A percentile compares a stretch with the other conserved stretches of the same genome.
Conservation (phyloP, 1,140 invertebrate genomes). For the Lepidostoma basale region DNA sequence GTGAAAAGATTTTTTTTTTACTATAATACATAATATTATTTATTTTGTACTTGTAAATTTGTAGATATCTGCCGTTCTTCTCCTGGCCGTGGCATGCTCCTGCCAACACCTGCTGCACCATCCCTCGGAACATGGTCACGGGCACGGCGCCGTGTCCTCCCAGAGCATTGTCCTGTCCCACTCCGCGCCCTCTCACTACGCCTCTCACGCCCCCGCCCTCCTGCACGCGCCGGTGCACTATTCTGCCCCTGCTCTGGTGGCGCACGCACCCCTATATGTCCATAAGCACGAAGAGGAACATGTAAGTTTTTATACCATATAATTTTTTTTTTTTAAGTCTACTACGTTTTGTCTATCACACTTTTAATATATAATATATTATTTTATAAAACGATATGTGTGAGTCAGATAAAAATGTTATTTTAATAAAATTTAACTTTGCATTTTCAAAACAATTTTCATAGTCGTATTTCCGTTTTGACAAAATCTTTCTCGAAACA, state of each 20-base stretch:
- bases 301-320: not conserved
- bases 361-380: not conserved
- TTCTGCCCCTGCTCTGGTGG: not conserved
- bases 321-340: not conserved
- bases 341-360: not conserved
- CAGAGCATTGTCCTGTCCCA: not conserved
- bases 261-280: not conserved
- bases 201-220: too few relatives aligned
- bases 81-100: conserved; percentile 15
- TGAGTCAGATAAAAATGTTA: not conserved
- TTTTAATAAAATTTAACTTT: too few relatives aligned
- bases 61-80: too few relatives aligned
- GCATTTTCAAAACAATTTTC: too few relatives aligned
- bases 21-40: too few relatives aligned
- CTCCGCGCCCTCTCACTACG: too few relatives aligned
- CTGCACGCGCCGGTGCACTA: too few relatives aligned
- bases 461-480: too few relatives aligned
- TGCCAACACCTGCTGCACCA: not conserved
- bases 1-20: too few relatives aligned
- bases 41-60: too few relatives aligned
- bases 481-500: too few relatives aligned
- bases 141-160: not conserved
- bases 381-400: not conserved
- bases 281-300: conserved; percentile 11
- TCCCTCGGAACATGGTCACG: not conserved